These are phyloP conservation scores for Ramphastos sulfuratus DNA, from an alignment of 2,113 vertebrate genomes.

Conservation along the genomic window DNA sequence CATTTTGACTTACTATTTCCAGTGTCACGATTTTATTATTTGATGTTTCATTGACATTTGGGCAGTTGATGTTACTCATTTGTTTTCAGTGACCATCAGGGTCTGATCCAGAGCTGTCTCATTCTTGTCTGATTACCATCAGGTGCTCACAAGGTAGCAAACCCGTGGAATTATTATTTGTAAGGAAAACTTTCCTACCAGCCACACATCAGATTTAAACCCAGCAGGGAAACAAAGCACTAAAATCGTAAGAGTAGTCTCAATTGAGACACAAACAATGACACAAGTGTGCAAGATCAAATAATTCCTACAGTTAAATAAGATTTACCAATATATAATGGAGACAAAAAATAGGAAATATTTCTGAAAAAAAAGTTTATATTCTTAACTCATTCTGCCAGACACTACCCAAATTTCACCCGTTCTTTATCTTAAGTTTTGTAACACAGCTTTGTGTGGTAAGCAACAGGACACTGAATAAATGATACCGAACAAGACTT, in stretches of 20 bases:
- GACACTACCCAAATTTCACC: neutral
- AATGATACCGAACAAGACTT: neutral
- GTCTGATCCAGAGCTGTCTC: neutral
- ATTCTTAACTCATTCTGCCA: neutral
- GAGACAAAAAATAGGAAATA: neutral
- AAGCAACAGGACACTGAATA: neutral
- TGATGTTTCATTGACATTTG: neutral
- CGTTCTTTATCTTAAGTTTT: neutral
- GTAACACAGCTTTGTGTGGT: neutral
- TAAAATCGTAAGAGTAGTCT: neutral
- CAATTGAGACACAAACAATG: neutral
- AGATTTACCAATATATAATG: neutral
- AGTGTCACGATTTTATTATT: neutral
- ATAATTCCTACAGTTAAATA: neutral
- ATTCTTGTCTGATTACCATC: neutral
- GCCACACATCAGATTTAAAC: neutral
- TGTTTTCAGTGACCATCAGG: neutral
- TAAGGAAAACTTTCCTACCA: neutral
- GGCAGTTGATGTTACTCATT: neutral
- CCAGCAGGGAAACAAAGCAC: no score
- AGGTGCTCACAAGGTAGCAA: neutral
- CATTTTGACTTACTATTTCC: neutral
- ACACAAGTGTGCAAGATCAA: fast-evolving
- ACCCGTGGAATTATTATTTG: neutral
- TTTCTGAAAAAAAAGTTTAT: neutral